Evolutionary conservation across 2,888 invertebrate species (phyloP), one percentile per base, ranked within the genome.

Genomic region (Nephrocerus scutellatus): DNA sequence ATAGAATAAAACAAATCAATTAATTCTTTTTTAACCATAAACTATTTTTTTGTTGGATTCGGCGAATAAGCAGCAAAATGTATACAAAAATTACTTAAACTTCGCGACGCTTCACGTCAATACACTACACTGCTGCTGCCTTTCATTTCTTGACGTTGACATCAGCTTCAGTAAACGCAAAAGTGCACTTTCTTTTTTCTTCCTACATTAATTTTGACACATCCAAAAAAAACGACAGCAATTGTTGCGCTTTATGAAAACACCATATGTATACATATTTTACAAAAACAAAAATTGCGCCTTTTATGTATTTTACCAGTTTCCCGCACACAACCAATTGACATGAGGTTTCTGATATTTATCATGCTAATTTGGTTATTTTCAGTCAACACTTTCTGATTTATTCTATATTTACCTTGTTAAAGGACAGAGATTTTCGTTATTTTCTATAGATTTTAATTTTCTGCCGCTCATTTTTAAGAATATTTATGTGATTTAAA

Each of bases 341-440:
- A 10, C 13, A 36, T 16, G 22, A 30, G 31, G 36, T 39, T 33
- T 34, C 35, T 35, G 24, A 36, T 8, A 36, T 39, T 39, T 22
- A 36, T 41, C 41, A 33, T 43, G 43, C 46, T 36, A 25, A 36
- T 37, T 36, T 32, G 36, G 29, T 36, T 40, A 21, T 36, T 32
- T 13, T 44, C 30, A 25, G 23, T 31, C 23, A 18, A 26, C 18
- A 15, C 7, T 24, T 13, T 29, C 16, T 13, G 14, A 29, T 28
- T 30, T 18, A 16, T 33, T 30, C 25, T n/a, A 3, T 18, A 32
- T 29, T 59, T 56, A 65, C 65, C 65, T 63, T 40, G 55, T 41
- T 35, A 56, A 49, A 29, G 66, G 66, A 46, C 63, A 65, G 48
- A 62, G 51, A 54, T 66, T 66, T 46, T 66, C 66, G 56, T 62